These are phyloP conservation scores for Meloidogyne hapla DNA, from an alignment of 1,140 invertebrate genomes.

Conservation along the genomic window DNA sequence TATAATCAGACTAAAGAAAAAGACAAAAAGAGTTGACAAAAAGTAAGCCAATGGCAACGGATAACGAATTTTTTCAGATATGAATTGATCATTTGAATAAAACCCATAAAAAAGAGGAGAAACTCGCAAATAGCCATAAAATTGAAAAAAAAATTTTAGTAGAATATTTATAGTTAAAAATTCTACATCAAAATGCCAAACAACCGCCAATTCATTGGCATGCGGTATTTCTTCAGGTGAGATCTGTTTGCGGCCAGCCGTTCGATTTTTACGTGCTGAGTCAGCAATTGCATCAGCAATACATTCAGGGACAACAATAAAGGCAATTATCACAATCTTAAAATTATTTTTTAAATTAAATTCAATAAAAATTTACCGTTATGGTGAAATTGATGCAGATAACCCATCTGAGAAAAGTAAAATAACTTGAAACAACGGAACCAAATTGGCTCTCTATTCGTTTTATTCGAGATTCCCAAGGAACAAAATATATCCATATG, in stretches of 20 bases:
- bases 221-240: conserved; percentile 75
- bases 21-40: conserved; percentile 80
- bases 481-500: conserved; percentile 77
- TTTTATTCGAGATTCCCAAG: conserved; percentile 73
- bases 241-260: conserved; percentile 72
- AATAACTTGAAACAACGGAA: conserved; percentile 94
- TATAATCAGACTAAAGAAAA: conserved; percentile 89
- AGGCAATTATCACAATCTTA: conserved; percentile 73
- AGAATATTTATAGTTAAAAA: neutral
- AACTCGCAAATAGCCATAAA: conserved; percentile 77
- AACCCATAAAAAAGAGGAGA: conserved; percentile 95
- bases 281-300: conserved; percentile 69
- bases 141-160: neutral
- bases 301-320: conserved; percentile 85
- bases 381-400: conserved; percentile 93
- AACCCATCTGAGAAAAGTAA: conserved; percentile 91
- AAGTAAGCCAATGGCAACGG: conserved; percentile 90
- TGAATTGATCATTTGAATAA: conserved; percentile 70
- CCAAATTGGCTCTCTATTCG: conserved; percentile 95
- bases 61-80: conserved; percentile 70
- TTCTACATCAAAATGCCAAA: conserved; percentile 39
- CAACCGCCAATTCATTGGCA: conserved; percentile 73
- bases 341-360: neutral
- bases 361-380: conserved; percentile 67
- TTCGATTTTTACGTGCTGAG: conserved; percentile 65